Base-by-base conservation (phyloP, 1,140 invertebrate genomes). In the Tribolium madens region DNA sequence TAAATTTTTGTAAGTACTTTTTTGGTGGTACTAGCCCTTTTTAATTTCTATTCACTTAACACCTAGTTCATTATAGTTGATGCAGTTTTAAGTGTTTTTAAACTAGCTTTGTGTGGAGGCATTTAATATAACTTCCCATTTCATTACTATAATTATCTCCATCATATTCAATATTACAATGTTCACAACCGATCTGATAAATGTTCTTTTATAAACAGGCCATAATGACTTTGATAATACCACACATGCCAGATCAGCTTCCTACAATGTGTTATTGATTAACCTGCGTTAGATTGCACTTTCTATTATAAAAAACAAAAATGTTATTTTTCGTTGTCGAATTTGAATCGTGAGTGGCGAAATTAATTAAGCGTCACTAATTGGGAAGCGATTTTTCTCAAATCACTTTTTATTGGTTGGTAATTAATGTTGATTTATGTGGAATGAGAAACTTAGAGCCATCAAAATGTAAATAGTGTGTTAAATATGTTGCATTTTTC, bases 151-250 rank as follows among this genome's bases (percentile, higher is more conserved):
- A 72, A 72, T 76, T 72, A 76, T 76, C 64, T 76, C 46, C 64
- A 76, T 52, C 47, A 70, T 76, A 76, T 76, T 76, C 64, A 76
- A 76, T 76, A 76, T 70, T 68, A 76, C 74, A 76, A 52, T 71
- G 64, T 69, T 76, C 18, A 71, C 74, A 70, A 76, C 12, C 47
- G 64, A 71, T 76, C 64, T 76, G 75, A 76, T 76, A 76, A 76
- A 76, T 76, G 48, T 57, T 71, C 46, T 69, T 68, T 47, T 64
- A 57, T 48, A 74, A 47, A 31, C 42, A 53, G 26, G n/a, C 64
- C 18, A 47, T 71, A 76, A 76, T 76, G 68, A 52, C 70, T 42
- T 72, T 15, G 21, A 53, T 72, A 47, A 72, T 76, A 76, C 75
- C 68, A 52, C 75, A 76, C 68, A 76, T 71, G 48, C 70, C 68